phyloP scores from a whole-genome alignment of 2,113 vertebrate species.

The Oxyruncus cristatus region DNA sequence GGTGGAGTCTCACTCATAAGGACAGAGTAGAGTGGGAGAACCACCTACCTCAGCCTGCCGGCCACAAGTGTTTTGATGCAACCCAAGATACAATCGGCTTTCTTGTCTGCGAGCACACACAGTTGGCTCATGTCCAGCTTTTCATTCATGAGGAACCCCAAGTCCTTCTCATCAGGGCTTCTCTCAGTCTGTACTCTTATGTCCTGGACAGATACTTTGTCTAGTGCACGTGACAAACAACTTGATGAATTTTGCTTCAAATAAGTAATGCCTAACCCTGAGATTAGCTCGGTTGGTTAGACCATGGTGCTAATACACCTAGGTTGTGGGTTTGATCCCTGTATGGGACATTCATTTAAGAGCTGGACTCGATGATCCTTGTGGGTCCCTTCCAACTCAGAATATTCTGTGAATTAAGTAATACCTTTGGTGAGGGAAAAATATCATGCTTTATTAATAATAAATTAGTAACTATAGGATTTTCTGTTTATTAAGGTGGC shows the following conservation, averaged over 20 bases:
- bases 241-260: not conserved
- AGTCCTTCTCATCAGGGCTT: not conserved
- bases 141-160: not conserved
- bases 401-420: not conserved
- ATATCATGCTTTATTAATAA: not conserved
- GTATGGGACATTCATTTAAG: not conserved
- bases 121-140: not conserved
- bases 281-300: not conserved
- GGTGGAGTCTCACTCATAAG: accelerated
- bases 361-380: not conserved
- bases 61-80: not conserved
- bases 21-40: not conserved
- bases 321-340: not conserved
- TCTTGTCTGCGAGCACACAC: not conserved
- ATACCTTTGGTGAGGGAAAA: not conserved
- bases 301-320: not conserved
- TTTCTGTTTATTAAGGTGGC: not conserved
- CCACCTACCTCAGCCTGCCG: not conserved
- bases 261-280: not conserved
- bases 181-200: too few species aligned
- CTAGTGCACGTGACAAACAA: not conserved
- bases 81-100: not conserved
- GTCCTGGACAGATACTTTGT: not conserved
- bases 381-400: not conserved
- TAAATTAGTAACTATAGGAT: not conserved